phyloP scores from a whole-genome alignment of 2,797 vertebrate species.

The Tauraco hartlaubi region DNA sequence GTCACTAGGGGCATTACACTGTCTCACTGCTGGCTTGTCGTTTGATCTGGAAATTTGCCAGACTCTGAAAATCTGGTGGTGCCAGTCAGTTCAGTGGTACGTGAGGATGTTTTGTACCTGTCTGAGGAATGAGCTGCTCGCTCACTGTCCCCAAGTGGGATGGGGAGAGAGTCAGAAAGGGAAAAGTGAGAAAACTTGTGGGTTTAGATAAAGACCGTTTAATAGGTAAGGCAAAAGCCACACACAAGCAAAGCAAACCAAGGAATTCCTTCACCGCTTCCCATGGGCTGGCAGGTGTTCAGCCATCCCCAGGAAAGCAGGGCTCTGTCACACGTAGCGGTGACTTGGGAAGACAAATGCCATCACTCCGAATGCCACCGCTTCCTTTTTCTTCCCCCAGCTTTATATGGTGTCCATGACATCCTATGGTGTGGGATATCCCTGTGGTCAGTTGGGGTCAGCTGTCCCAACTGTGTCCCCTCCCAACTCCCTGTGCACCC shows the following conservation, averaged over 20 bases:
- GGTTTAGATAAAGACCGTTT: not conserved
- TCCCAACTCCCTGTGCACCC: not conserved
- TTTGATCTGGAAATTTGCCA: not conserved
- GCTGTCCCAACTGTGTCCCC: not conserved
- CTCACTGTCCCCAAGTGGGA: no score
- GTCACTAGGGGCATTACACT: not conserved
- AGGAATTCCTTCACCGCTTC: not conserved
- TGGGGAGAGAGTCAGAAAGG: not conserved
- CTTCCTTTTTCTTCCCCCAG: no score
- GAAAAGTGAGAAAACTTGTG: fast-evolving
- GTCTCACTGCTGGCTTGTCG: not conserved
- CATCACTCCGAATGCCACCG: fast-evolving
- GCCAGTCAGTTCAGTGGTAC: not conserved
- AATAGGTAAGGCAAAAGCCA: not conserved
- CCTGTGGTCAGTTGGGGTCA: not conserved
- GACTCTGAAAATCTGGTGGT: not conserved
- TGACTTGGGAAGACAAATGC: not conserved
- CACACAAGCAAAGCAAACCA: not conserved
- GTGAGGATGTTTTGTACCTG: constrained; percentile 9
- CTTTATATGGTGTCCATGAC: fast-evolving
- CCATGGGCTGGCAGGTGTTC: not conserved
- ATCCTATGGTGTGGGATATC: fast-evolving
- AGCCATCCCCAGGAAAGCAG: not conserved
- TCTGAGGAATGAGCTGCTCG: fast-evolving
- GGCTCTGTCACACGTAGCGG: fast-evolving